phyloP scores from a whole-genome alignment of 2,888 invertebrate genomes.

The Drosophila dives region DNA sequence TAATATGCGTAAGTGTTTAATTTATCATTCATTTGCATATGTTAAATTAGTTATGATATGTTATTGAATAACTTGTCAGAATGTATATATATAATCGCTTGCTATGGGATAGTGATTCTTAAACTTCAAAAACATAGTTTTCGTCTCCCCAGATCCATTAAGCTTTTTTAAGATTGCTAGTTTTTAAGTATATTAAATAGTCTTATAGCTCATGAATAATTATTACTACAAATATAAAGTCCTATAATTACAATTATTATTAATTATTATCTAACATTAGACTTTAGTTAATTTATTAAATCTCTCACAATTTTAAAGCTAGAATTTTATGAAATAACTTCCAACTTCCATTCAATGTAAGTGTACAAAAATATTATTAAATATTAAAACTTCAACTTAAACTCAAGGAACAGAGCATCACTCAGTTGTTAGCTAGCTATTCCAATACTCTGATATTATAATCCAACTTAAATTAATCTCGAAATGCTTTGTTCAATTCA shows the following conservation, averaged over 20 bases:
- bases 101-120: neutral
- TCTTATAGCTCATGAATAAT: neutral
- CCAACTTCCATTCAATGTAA: neutral
- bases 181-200: neutral
- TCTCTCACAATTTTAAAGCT: neutral
- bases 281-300: neutral
- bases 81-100: neutral
- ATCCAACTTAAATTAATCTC: neutral
- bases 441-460: neutral
- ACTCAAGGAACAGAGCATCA: neutral
- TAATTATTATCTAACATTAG: neutral
- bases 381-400: neutral
- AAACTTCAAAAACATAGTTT: neutral
- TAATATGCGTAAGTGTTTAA: conserved; percentile 51
- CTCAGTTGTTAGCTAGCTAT: neutral
- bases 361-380: neutral
- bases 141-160: neutral
- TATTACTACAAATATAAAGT: neutral
- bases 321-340: neutral
- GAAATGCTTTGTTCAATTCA: neutral
- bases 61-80: neutral
- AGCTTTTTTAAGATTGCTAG: neutral
- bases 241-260: neutral
- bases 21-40: conserved; percentile 11
- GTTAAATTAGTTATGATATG: neutral